phyloP scores from a whole-genome alignment of 2,888 invertebrate species.

The Chrysolina haemoptera region DNA sequence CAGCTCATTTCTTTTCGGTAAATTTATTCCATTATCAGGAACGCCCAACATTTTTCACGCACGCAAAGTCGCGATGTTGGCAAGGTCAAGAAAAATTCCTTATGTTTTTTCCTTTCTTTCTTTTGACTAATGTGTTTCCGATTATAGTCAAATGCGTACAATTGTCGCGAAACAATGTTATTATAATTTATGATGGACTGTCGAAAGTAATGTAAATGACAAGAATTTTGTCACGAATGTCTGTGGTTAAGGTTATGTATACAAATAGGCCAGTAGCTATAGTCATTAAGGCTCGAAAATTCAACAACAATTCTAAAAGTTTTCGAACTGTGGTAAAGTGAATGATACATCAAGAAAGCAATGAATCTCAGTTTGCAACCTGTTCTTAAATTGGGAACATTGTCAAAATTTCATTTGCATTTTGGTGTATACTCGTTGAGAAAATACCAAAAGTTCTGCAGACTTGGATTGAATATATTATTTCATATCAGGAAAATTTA shows the following conservation, averaged over 20 bases:
- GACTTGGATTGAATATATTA: too few relatives aligned
- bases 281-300: too few relatives aligned
- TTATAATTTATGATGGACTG: conserved; percentile 15
- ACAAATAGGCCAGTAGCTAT: too few relatives aligned
- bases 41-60: conserved; percentile 23
- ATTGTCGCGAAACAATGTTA: neutral
- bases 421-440: too few relatives aligned
- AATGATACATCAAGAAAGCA: too few relatives aligned
- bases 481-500: too few relatives aligned
- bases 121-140: conserved; percentile 17
- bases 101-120: neutral
- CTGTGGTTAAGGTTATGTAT: neutral
- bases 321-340: too few relatives aligned
- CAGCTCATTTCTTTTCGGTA: neutral
- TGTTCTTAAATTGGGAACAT: too few relatives aligned
- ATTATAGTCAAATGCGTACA: conserved; percentile 2
- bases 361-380: too few relatives aligned
- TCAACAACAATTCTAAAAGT: too few relatives aligned
- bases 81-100: conserved; percentile 15
- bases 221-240: conserved; percentile 3
- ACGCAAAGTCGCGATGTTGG: conserved; percentile 20
- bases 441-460: too few relatives aligned
- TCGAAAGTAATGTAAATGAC: neutral
- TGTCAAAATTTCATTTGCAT: too few relatives aligned
- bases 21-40: conserved; percentile 23